Conservation (phyloP, 1,140 invertebrate genomes). For the Archivesica marissinica region DNA sequence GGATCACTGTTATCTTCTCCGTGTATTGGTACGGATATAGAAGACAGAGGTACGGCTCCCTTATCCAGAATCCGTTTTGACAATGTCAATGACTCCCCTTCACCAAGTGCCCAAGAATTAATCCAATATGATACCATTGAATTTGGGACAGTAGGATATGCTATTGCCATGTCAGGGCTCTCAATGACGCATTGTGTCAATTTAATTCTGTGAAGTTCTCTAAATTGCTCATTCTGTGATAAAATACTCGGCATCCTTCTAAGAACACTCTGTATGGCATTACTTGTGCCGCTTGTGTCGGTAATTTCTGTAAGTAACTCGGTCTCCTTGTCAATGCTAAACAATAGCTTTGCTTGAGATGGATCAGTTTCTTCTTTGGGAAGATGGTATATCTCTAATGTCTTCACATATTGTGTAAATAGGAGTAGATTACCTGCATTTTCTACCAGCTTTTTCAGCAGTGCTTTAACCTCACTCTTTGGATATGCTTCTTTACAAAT, state of each 20-base stretch:
- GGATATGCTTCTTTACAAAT: conserved; percentile 70
- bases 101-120: conserved; percentile 15
- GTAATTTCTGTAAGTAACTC: background rate
- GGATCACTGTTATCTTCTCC: background rate
- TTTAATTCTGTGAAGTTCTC: conserved; percentile 5
- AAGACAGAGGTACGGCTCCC: conserved; percentile 21
- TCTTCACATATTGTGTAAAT: conserved; percentile 73
- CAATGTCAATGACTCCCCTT: background rate
- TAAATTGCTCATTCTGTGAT: background rate
- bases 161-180: background rate
- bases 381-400: conserved; percentile 69
- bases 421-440: conserved; percentile 68
- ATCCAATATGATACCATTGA: conserved; percentile 1
- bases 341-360: background rate
- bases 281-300: background rate
- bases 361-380: conserved; percentile 22
- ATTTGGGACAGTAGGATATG: background rate
- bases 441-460: conserved; percentile 66
- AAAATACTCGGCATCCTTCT: background rate
- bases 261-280: background rate
- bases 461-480: conserved; percentile 58
- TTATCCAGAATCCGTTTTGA: background rate
- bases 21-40: conserved; percentile 25
- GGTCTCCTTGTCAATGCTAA: background rate
- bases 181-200: background rate